These are phyloP conservation scores for Polymixis lichenea DNA, from an alignment of 2,888 invertebrate species.

Conservation along the genomic window DNA sequence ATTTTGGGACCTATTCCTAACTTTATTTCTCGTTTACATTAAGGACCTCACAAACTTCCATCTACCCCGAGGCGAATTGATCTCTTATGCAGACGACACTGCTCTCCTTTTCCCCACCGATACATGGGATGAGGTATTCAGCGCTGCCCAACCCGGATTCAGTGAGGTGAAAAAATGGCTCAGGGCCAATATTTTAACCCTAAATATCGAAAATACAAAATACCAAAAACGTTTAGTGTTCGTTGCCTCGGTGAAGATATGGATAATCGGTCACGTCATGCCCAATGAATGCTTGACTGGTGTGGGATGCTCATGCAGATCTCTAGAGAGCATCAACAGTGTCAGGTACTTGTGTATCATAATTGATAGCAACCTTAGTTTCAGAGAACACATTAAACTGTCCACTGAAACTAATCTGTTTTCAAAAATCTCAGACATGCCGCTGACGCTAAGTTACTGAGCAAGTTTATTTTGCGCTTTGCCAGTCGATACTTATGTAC, in stretches of 20 bases:
- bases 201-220: neutral
- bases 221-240: neutral
- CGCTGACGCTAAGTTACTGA: neutral
- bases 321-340: neutral
- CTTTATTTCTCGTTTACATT: neutral
- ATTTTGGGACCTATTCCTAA: neutral
- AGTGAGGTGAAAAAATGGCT: neutral
- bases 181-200: neutral
- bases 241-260: neutral
- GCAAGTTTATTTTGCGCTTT: neutral
- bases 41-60: neutral
- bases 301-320: neutral
- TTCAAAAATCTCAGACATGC: neutral
- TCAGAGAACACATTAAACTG: neutral
- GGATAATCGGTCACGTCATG: neutral
- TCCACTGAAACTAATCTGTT: neutral
- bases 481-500: neutral
- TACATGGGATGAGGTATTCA: neutral
- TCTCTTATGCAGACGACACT: neutral
- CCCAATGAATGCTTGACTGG: neutral
- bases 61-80: conserved; percentile 3
- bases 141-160: neutral
- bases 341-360: neutral
- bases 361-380: neutral
- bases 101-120: neutral